Conservation (phyloP, 1,140 invertebrate genomes). For the Ridgeia piscesae region DNA sequence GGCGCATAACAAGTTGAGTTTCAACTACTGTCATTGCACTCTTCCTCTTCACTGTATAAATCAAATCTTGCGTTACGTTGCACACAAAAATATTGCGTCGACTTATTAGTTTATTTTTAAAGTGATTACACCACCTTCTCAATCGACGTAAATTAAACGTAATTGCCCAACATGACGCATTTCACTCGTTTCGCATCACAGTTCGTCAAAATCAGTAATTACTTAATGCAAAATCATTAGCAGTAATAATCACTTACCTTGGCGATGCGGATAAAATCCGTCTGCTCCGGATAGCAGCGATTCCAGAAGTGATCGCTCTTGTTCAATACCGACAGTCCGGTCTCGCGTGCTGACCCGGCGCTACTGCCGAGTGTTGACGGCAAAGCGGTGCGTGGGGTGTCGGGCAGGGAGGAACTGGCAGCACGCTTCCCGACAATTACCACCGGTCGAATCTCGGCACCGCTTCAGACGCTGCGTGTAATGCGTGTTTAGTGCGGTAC, state of each 20-base stretch:
- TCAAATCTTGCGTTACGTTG: not conserved
- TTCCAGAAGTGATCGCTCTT: not conserved
- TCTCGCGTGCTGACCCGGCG: not conserved
- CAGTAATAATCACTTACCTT: not conserved
- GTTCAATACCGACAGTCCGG: not conserved
- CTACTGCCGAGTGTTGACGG: not conserved
- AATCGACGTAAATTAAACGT: not conserved
- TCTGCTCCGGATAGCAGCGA: not conserved
- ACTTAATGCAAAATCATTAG: not conserved
- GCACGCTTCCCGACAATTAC: not conserved
- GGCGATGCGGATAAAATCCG: not conserved
- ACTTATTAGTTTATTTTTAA: not conserved
- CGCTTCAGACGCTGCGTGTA: not conserved
- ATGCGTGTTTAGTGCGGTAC: not conserved
- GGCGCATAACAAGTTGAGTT: not conserved
- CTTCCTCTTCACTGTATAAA: not conserved
- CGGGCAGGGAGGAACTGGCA: not conserved
- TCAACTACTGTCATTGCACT: not conserved
- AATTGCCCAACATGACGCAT: not conserved
- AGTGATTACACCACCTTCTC: not conserved
- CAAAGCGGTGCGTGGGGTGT: not conserved
- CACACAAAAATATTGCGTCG: not conserved
- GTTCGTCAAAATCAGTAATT: not conserved
- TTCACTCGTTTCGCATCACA: not conserved
- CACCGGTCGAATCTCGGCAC: not conserved